Base-by-base conservation (phyloP, 2,113 vertebrate species). In the Ochotona curzoniae region DNA sequence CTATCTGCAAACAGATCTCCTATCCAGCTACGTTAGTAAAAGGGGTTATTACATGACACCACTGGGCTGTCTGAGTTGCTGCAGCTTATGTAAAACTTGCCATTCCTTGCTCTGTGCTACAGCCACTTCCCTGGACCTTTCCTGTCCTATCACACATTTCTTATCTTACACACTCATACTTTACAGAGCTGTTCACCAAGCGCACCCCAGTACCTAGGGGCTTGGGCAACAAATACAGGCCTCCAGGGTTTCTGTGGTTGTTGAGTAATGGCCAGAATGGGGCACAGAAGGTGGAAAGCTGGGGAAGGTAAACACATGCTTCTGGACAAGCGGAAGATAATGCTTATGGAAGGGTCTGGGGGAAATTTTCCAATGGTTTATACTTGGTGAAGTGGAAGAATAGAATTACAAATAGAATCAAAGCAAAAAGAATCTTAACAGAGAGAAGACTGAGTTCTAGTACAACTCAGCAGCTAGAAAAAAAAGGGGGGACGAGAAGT, bases 231-330 rank as follows among this genome's bases (percentile, higher is more conserved):
- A 93, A 74, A 89, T 11, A 20, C 18, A 13, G 44, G 44, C 74
- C 78, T 38, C 2, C 3, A 78, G 83, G 61, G 35, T 14, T 75
- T 79, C 30, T 2, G 14, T 1, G 30, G 61, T 76, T 54, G 35
- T 78, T 51, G 54, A 61, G 84, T 23, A 67, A 82, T 4, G 3
- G 47, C 57, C 38, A 30, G 17, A 71, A 67, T 6, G 44, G 51
- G 51, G 38, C 44, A 93, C 26, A 63, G 79, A 73, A 75, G 63
- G 92, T 88, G 94, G 71, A 69, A 90, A 90, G 95, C 85, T 74
- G 90, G 89, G 28, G 35, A 85, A 54, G 21, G 1, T 67, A 85
- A 76, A 75, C 49, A 26, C n/a, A 38, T 28, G 20, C 78, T n/a
- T 35, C 75, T 28, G 67, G 38, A 82, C 63, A 93, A 90, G 76